These are phyloP conservation scores for Elysia crispata DNA, from an alignment of 2,888 invertebrate genomes.

Conservation along the genomic window DNA sequence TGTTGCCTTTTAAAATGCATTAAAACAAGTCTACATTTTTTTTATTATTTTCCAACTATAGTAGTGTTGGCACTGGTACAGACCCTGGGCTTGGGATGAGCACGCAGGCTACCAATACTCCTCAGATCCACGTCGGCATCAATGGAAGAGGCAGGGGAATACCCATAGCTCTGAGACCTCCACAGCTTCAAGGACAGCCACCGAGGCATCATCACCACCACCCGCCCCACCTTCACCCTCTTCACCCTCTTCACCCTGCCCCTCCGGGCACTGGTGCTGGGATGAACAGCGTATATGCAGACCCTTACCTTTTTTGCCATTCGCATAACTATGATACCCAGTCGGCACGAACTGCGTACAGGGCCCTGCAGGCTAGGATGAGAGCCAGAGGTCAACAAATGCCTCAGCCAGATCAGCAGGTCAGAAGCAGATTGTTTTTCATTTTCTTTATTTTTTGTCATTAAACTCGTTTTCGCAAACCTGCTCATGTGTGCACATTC, in stretches of 20 bases:
- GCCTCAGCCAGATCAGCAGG: slow-evolving; percentile 31
- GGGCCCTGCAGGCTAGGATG: slow-evolving; percentile 10
- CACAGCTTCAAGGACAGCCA: slow-evolving; percentile 16
- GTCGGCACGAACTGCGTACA: slow-evolving; percentile 38
- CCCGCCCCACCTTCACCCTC: background rate
- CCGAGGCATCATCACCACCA: background rate
- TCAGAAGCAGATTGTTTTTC: background rate
- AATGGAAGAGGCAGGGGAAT: background rate
- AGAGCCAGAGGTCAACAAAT: background rate
- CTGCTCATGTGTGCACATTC: too few species aligned
- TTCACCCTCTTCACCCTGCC: background rate
- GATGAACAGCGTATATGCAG: slow-evolving; percentile 46
- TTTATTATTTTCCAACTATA: background rate
- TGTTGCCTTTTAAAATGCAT: too few species aligned
- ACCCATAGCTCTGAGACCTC: background rate
- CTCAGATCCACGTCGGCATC: slow-evolving; percentile 18
- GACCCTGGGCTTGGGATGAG: slow-evolving; percentile 15
- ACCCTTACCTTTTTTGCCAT: slow-evolving; percentile 65
- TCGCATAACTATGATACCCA: slow-evolving; percentile 62
- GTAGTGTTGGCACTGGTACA: slow-evolving; percentile 2
- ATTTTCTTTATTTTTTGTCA: too few species aligned
- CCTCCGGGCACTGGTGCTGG: background rate
- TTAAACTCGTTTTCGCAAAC: too few species aligned
- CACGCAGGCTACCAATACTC: slow-evolving; percentile 4
- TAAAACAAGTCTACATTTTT: background rate